A percentile compares a stretch with the other conserved stretches of the same genome.
Conservation (phyloP, 2,113 vertebrate genomes). For the Rhineura floridana region DNA sequence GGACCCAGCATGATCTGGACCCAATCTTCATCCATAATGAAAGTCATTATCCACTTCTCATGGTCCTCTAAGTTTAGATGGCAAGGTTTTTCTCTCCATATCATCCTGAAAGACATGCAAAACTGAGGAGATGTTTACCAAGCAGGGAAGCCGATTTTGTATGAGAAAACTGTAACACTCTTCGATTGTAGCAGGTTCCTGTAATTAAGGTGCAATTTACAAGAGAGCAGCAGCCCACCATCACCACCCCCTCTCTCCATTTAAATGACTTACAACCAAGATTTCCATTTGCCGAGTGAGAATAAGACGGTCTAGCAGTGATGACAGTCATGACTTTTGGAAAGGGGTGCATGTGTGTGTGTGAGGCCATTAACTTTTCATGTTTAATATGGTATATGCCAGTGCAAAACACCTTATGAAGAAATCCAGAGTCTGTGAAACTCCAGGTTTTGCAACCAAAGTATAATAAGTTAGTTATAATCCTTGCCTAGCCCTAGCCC, state of each 20-base stretch:
- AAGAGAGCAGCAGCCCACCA: not conserved
- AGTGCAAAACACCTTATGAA: not conserved
- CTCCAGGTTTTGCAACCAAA: not conserved
- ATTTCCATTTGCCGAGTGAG: not conserved
- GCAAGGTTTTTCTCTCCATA: not conserved
- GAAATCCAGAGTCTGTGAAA: not conserved
- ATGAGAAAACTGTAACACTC: not conserved
- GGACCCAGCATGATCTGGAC: not conserved
- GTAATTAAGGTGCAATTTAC: slow-evolving; percentile 23
- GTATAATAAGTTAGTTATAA: not conserved
- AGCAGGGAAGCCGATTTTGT: slow-evolving; percentile 21
- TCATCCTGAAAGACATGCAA: slow-evolving; percentile 4
- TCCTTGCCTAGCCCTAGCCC: not conserved
- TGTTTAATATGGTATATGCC: not conserved
- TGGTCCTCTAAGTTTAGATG: not conserved
- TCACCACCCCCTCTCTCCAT: not conserved
- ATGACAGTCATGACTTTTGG: not conserved
- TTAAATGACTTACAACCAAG: not conserved
- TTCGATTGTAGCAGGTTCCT: not conserved
- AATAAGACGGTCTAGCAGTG: not conserved
- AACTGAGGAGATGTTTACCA: slow-evolving; percentile 1
- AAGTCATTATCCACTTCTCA: slow-evolving; percentile 16
- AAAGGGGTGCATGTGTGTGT: not conserved
- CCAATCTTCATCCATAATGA: slow-evolving; percentile 25
- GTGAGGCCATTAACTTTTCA: not conserved